Base-by-base conservation (phyloP, 2,797 vertebrate species). In the Morelia viridis region DNA sequence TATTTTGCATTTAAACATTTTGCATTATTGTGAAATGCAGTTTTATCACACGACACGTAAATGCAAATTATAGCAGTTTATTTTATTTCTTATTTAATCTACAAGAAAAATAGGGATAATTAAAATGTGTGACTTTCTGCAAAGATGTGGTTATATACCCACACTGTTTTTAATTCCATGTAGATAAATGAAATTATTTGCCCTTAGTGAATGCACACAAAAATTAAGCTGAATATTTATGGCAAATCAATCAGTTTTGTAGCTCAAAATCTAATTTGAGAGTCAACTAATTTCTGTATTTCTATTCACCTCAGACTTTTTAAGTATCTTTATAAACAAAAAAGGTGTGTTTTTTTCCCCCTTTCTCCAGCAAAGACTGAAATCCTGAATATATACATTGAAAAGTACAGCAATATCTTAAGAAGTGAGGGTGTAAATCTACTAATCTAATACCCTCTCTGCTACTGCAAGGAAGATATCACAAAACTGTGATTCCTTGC, bases 51-150 rank as follows among this genome's bases (percentile, higher is more conserved):
- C 15, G n/a, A 7, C 86, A 84, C 87, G 41, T 94, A 89, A 93
- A 95, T 92, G 58, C 50, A 94, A 94, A 93, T 93, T 0, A 58
- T 92, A 68, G 41, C 9, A 92, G 90, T 61, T 5, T 90, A 87
- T 87, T 94, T 94, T 93, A 93, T 94, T 93, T 94, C 85, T 93
- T 95, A 83, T 57, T 91, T 92, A 93, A 94, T 41, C 3, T 93
- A 6, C 76, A 87, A 50, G 8, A 65, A 26, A 92, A 95, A 90
- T 9, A 87, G 1, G 28, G 19, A 90, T 87, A 92, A 91, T 93
- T 94, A 93, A 94, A 96, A 94, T 17, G 1, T 62, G n/a, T 0
- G 41, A 92, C 24, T 92, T 91, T 53, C 65, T 91, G 87, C 0
- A 92, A 50, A 92, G 41, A 80, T 24, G 86, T 5, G 91, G 26